phyloP scores from a whole-genome alignment of 2,113 vertebrate species.

The Etia nguti region DNA sequence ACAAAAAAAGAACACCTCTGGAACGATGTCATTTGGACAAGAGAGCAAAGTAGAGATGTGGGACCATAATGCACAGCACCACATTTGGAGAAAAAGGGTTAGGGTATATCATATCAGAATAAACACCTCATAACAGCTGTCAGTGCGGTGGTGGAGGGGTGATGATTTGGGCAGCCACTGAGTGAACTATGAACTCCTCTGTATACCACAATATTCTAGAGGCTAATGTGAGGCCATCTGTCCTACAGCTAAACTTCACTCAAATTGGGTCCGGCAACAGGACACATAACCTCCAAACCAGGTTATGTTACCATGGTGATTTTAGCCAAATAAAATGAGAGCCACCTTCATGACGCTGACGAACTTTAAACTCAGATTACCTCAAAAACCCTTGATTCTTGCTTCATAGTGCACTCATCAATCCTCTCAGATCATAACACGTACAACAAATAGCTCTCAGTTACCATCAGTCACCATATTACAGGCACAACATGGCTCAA shows the following conservation, averaged over 20 bases:
- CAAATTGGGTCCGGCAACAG: neutral
- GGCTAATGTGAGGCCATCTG: neutral
- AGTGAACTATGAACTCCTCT: neutral
- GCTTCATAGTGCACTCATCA: neutral
- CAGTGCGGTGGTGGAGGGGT: neutral
- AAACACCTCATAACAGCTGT: neutral
- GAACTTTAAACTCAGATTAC: neutral
- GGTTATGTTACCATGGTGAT: neutral
- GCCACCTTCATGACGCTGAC: neutral
- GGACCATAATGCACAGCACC: neutral
- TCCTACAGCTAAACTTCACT: neutral
- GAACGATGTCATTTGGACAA: neutral
- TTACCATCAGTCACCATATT: neutral
- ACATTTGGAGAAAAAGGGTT: neutral
- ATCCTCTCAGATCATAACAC: neutral
- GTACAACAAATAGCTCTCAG: neutral
- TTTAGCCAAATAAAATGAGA: neutral
- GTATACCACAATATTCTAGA: neutral
- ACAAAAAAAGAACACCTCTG: neutral
- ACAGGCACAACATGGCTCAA: neutral
- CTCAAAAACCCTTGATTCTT: neutral
- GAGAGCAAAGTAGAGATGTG: neutral
- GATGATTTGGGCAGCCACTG: neutral
- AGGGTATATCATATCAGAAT: neutral
- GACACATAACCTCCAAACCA: neutral